Percentiles rank a stretch among this genome's conserved stretches.
phyloP scores from a whole-genome alignment of 2,888 invertebrate genomes.

The Andrena bicolor region DNA sequence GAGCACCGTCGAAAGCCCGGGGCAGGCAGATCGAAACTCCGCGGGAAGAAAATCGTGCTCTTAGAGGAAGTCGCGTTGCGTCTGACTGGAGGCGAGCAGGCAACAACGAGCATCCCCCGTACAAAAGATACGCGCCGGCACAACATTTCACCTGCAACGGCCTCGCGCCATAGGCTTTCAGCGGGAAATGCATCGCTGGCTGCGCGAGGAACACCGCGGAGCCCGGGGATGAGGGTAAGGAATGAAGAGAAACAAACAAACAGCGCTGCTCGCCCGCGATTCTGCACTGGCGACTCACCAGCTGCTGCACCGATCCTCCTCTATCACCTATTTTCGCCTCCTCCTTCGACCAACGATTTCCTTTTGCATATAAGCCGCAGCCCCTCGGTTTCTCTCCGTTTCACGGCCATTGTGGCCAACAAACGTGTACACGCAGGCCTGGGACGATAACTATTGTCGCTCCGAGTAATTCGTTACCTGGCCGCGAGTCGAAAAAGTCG shows the following conservation, averaged over 20 bases:
- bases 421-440: not conserved
- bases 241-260: constrained; percentile 34
- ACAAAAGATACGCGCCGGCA: constrained; percentile 43
- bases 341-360: constrained; percentile 11
- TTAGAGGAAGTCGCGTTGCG: constrained; percentile 39
- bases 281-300: constrained; percentile 23
- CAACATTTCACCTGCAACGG: constrained; percentile 55
- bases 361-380: constrained; percentile 10
- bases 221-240: constrained; percentile 29
- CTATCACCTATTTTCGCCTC: constrained; percentile 10
- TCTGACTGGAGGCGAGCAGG: constrained; percentile 22
- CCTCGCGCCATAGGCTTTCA: constrained; percentile 52
- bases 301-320: constrained; percentile 14
- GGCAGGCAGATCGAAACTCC: constrained; percentile 45
- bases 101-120: constrained; percentile 31
- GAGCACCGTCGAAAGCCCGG: constrained; percentile 12
- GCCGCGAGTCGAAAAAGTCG: not conserved
- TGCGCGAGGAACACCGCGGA: constrained; percentile 21
- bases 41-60: constrained; percentile 40
- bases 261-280: constrained; percentile 14
- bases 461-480: not conserved
- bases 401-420: constrained; percentile 3
- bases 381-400: not conserved
- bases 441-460: constrained; percentile 22
- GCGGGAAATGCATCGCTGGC: constrained; percentile 54